phyloP scores from a whole-genome alignment of 2,797 vertebrate genomes.

The Buphagus erythrorhynchus region DNA sequence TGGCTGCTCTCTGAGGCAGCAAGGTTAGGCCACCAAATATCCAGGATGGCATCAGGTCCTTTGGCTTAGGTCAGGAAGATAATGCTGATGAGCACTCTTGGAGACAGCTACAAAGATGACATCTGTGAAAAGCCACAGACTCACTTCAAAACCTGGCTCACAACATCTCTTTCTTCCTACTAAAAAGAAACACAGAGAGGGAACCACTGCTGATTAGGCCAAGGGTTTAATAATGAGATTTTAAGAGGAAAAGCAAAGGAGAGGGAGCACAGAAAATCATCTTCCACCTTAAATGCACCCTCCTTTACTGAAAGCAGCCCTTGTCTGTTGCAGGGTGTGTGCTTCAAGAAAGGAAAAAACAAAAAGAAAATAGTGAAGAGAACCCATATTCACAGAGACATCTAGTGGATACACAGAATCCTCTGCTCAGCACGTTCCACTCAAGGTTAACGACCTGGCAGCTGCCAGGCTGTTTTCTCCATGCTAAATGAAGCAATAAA shows the following conservation, averaged over 20 bases:
- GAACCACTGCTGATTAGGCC: neutral
- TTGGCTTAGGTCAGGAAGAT: neutral
- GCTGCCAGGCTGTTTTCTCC: neutral
- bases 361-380: neutral
- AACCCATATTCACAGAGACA: slow-evolving; percentile 8
- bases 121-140: neutral
- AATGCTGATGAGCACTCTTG: neutral
- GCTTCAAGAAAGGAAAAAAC: neutral
- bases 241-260: neutral
- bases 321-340: neutral
- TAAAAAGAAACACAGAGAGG: neutral
- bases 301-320: neutral
- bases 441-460: neutral
- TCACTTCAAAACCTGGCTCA: neutral
- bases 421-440: neutral
- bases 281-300: neutral
- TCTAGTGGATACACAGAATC: neutral
- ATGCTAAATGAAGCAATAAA: neutral
- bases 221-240: neutral
- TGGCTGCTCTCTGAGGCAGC: neutral
- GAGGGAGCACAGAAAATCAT: accelerated
- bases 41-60: neutral
- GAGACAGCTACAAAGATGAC: neutral
- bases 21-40: neutral
- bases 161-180: neutral